Conservation (phyloP, 1,140 invertebrate species). For the Trichonephila clavata region DNA sequence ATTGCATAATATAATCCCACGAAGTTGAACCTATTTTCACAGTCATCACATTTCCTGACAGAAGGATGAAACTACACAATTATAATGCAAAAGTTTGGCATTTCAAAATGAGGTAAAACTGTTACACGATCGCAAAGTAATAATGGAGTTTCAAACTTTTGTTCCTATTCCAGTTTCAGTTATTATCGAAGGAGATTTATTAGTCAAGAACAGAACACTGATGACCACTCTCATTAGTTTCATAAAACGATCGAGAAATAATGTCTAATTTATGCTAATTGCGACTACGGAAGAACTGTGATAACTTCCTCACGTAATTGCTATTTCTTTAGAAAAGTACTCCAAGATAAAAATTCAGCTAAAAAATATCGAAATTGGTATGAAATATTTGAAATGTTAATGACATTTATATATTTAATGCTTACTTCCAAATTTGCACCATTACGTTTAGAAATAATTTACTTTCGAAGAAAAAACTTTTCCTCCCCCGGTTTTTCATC, state of each 20-base stretch:
- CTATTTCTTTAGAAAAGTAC: neutral
- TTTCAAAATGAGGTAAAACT: neutral
- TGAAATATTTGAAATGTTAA: too few species aligned
- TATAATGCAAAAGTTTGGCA: neutral
- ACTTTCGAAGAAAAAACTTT: too few species aligned
- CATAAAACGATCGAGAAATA: neutral
- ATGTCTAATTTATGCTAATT: conserved; percentile 5
- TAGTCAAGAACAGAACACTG: neutral
- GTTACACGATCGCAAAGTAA: neutral
- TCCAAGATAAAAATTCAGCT: neutral
- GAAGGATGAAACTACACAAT: neutral
- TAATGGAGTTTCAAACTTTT: neutral
- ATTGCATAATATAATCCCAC: neutral
- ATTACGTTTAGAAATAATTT: too few species aligned
- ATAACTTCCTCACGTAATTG: neutral
- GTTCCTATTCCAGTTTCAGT: neutral
- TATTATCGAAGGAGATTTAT: neutral
- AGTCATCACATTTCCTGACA: neutral
- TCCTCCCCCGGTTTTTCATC: too few species aligned
- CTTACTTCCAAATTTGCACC: too few species aligned
- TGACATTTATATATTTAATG: too few species aligned
- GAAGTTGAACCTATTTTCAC: neutral
- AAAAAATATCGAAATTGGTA: too few species aligned
- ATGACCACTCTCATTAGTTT: neutral
- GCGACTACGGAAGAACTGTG: neutral